These are phyloP conservation scores for Bucco capensis DNA, from an alignment of 2,113 vertebrate species.

Conservation along the genomic window DNA sequence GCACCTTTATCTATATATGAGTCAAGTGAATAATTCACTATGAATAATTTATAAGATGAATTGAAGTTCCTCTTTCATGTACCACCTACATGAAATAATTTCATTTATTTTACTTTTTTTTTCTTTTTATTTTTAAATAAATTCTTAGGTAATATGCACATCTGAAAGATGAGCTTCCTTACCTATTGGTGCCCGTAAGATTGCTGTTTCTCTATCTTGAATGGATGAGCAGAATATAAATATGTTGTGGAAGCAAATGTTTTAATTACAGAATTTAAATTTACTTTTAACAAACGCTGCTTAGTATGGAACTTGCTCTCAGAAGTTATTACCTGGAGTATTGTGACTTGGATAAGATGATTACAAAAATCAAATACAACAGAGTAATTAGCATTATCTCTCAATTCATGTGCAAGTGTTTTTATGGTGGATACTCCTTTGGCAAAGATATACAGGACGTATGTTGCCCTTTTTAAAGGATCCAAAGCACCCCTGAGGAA, in stretches of 20 bases:
- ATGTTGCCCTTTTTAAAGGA: background rate
- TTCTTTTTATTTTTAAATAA: background rate
- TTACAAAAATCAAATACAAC: slow-evolving; percentile 5
- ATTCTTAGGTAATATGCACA: background rate
- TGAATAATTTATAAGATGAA: slow-evolving; percentile 58
- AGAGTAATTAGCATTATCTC: background rate
- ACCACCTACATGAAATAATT: slow-evolving; percentile 29
- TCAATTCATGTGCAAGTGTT: background rate
- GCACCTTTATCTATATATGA: slow-evolving; percentile 9
- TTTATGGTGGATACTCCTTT: background rate
- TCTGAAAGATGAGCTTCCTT: background rate
- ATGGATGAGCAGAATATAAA: background rate
- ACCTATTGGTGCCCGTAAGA: background rate
- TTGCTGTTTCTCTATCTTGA: background rate
- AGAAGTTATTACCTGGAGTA: background rate
- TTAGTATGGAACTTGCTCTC: background rate
- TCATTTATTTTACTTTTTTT: slow-evolving; percentile 3
- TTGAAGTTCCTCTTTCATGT: slow-evolving; percentile 16
- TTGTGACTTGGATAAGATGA: background rate
- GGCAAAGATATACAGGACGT: background rate
- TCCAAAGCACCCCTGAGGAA: background rate
- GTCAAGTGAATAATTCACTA: slow-evolving; percentile 26
- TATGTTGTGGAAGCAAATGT: slow-evolving; percentile 11
- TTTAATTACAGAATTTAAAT: slow-evolving; percentile 49
- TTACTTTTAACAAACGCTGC: slow-evolving; percentile 20